A percentile compares a stretch with the other conserved stretches of the same genome.
These are phyloP conservation scores for Montipora capricornis DNA, from an alignment of 64 coral and sea anemone species.

Conservation along the genomic window DNA sequence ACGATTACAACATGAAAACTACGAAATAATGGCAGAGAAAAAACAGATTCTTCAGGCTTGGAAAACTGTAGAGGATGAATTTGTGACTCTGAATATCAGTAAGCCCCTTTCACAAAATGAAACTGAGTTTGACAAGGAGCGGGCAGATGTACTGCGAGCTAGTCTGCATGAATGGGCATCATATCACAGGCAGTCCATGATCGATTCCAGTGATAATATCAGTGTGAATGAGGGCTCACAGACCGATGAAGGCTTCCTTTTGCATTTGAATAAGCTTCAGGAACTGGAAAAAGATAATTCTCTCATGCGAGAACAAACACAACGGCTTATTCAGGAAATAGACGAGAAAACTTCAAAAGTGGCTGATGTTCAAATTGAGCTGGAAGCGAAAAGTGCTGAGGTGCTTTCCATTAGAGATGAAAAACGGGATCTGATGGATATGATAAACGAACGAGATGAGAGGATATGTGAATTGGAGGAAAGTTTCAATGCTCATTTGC, in stretches of 20 bases:
- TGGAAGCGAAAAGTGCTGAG: slow-evolving; percentile 72
- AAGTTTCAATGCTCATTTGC: slow-evolving; percentile 64
- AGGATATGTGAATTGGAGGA: slow-evolving; percentile 78
- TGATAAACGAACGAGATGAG: slow-evolving; percentile 73
- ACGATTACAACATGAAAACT: slow-evolving; percentile 15
- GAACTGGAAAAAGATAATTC: slow-evolving; percentile 81
- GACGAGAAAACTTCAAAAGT: slow-evolving; percentile 46
- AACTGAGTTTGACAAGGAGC: neutral
- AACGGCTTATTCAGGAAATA: slow-evolving; percentile 71
- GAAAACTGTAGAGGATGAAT: slow-evolving; percentile 40
- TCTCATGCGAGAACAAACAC: slow-evolving; percentile 73
- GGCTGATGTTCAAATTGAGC: slow-evolving; percentile 24
- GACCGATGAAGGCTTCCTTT: slow-evolving; percentile 30
- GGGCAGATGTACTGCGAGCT: neutral
- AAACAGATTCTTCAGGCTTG: slow-evolving; percentile 25
- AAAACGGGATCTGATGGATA: slow-evolving; percentile 56
- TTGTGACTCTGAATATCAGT: slow-evolving; percentile 27
- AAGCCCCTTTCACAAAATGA: neutral
- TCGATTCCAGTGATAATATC: neutral
- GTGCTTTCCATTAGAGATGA: slow-evolving; percentile 57
- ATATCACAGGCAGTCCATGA: neutral
- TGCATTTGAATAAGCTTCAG: slow-evolving; percentile 39
- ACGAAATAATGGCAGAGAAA: slow-evolving; percentile 2
- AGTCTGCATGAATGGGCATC: slow-evolving; percentile 17
- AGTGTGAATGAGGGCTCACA: slow-evolving; percentile 44